phyloP scores from a whole-genome alignment of 2,797 vertebrate genomes.

The Melanogrammus aeglefinus region DNA sequence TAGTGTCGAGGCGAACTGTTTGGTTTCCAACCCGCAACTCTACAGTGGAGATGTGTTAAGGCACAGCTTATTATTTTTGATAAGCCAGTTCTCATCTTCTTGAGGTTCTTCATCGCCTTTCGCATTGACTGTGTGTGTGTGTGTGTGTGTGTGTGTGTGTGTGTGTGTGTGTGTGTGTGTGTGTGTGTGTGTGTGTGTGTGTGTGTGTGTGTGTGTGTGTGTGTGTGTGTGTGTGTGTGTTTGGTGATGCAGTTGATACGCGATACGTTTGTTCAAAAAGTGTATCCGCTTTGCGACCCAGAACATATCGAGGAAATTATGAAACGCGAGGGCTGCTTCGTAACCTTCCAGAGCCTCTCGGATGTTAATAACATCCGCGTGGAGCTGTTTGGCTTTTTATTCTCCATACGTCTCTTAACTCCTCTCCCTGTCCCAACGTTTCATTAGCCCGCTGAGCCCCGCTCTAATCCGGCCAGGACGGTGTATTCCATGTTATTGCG shows the following conservation, averaged over 20 bases:
- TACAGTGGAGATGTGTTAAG: not conserved
- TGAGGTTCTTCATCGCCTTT: not conserved
- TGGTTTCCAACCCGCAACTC: not conserved
- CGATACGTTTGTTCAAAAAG: not conserved
- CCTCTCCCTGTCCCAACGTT: conserved; percentile 50
- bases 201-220: not conserved
- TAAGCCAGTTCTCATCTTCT: not conserved
- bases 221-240: not conserved
- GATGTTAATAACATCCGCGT: not conserved
- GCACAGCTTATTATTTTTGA: not conserved
- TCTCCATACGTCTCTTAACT: conserved; percentile 33
- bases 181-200: not conserved
- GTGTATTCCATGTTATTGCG: conserved; percentile 52
- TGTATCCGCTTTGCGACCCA: not conserved
- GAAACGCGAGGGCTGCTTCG: not conserved
- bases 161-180: too few relatives aligned
- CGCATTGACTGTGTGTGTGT: not conserved
- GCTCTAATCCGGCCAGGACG: conserved; percentile 66
- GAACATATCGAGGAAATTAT: not conserved
- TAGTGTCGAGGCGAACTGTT: not conserved
- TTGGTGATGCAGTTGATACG: not conserved
- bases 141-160: too few relatives aligned
- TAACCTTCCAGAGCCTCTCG: not conserved
- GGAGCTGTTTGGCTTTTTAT: conserved; percentile 33
- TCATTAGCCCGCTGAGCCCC: conserved; percentile 74